Evolutionary conservation across 2,797 vertebrate genomes (phyloP), one percentile per base, ranked within the genome.

Genomic region (Artibeus lituratus): DNA sequence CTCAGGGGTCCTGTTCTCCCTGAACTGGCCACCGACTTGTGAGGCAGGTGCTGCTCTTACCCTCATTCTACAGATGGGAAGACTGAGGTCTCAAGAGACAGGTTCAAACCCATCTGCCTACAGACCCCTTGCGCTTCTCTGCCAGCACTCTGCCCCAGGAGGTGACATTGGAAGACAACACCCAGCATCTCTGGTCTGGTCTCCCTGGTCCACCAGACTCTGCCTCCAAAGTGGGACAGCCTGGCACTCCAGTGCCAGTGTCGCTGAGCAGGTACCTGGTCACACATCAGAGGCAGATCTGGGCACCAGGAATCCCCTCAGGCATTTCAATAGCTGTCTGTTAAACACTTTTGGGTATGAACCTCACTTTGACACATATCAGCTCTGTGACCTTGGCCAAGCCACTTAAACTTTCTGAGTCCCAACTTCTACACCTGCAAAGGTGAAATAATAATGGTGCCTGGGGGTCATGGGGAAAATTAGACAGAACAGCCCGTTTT

Each of bases 41-140:
- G 55, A 70, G 37, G 7, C 7, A 4, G 32, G 14, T 11, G 12
- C 59, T 22, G 0, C 15, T 29, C 10, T 73, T n/a, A 7, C 42
- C 37, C 24, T 10, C 47, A 49, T 19, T 42, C 78, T 14, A 24
- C 7, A 44, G 65, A 24, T 10, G 14, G 77, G 62, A 77, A 82
- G 76, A 59, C 29, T 49, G 74, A 76, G 24, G 10, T 22, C 39
- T 73, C 21, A 16, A n/a, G 72, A 29, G 65, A 35, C 51, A 51
- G 32, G 21, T 47, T 62, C 47, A 39, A 55, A 53, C 16, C 10
- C 12, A 1, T 1, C 53, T 22, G 39, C 11, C 49, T 22, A 42
- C 47, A 39, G 7, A 44, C 12, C 5, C 42, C 24, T 1, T 10
- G 16, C 0, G 0, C n/a, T 14, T 53, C n/a, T 42, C 19, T 14